phyloP scores from a whole-genome alignment of 2,113 vertebrate species.

The Gopherus evgoodei region DNA sequence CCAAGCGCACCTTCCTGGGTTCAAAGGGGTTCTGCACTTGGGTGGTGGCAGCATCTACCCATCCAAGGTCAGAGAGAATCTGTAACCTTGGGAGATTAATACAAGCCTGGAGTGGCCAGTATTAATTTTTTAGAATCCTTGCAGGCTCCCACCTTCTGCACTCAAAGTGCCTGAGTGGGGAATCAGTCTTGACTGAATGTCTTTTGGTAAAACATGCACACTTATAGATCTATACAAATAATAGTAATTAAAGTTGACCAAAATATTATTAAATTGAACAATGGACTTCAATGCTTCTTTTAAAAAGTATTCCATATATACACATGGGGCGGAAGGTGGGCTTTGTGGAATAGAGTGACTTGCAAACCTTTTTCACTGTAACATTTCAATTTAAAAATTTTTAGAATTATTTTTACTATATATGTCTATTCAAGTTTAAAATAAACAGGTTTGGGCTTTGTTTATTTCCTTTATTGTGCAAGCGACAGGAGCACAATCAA shows the following conservation, averaged over 20 bases:
- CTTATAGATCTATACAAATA: neutral
- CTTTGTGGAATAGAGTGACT: neutral
- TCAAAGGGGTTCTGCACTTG: too few species aligned
- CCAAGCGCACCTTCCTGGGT: too few species aligned
- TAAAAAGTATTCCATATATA: neutral
- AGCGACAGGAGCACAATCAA: neutral
- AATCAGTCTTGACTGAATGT: too few species aligned
- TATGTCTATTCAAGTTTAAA: neutral
- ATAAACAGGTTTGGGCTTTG: accelerated
- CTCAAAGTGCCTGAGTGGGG: too few species aligned
- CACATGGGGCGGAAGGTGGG: accelerated
- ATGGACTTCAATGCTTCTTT: neutral
- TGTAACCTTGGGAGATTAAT: too few species aligned
- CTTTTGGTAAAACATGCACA: neutral
- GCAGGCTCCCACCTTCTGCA: too few species aligned
- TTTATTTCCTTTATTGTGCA: neutral
- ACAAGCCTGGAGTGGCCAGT: too few species aligned
- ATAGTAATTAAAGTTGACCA: neutral
- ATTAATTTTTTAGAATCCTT: too few species aligned
- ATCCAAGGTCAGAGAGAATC: too few species aligned
- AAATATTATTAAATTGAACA: neutral
- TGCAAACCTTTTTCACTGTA: neutral
- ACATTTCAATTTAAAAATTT: neutral
- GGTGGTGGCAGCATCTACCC: too few species aligned
- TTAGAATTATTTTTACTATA: neutral